phyloP scores from a whole-genome alignment of 2,888 invertebrate genomes.

The Apamea monoglypha region DNA sequence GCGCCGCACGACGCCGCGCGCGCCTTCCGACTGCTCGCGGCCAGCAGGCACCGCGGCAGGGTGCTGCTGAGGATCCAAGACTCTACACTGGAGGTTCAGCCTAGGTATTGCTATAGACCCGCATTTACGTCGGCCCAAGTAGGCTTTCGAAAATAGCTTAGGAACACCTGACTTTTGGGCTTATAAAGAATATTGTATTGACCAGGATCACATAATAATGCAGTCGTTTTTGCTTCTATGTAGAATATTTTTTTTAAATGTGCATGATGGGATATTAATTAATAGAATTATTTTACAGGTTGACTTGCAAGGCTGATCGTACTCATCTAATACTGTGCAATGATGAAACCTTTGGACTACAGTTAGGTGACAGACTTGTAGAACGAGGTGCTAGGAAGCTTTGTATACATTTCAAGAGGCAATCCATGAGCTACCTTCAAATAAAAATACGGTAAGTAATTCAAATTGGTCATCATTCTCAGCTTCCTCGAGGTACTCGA shows the following conservation, averaged over 20 bases:
- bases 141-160: no score
- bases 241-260: no score
- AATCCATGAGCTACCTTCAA: conserved; percentile 41
- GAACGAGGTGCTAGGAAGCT: conserved; percentile 73
- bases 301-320: conserved; percentile 28
- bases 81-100: not conserved
- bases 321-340: conserved; percentile 55
- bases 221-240: not conserved
- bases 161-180: no score
- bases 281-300: conserved; percentile 28
- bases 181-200: no score
- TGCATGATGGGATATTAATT: not conserved
- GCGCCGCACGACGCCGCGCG: conserved; percentile 40
- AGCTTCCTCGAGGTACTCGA: not conserved
- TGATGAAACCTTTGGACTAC: conserved; percentile 62
- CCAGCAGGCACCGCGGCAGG: no score
- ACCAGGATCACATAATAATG: not conserved
- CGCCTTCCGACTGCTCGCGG: conserved; percentile 49
- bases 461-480: not conserved
- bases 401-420: conserved; percentile 55
- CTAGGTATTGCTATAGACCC: conserved; percentile 36
- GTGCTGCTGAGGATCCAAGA: conserved; percentile 20
- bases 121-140: no score
- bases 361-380: conserved; percentile 71
- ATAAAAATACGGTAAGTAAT: conserved; percentile 51